Evolutionary conservation across 2,113 vertebrate genomes (phyloP), one percentile per base, ranked within the genome.

Genomic region (Triplophysa dalaica): DNA sequence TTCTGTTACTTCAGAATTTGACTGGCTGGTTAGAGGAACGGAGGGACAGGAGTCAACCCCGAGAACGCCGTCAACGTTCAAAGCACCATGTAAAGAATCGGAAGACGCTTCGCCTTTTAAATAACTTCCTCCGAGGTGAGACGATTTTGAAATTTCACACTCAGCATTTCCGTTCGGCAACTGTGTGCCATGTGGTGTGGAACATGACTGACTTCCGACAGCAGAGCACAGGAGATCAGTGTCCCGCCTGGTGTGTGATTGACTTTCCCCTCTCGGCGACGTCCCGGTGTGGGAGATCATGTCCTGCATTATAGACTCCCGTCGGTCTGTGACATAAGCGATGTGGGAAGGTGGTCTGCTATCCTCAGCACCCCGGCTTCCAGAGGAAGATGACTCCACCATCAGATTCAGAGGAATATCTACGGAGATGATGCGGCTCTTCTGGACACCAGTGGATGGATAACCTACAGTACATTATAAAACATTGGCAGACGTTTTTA

Each of bases 381-480:
- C 66, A 38, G 70, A 48, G 12, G 78, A 77, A 52, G 61, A 67
- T 48, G 81, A 80, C 80, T 83, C 87, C 66, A 84, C 85, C 87
- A 83, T 86, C 52, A 85, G 75, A 79, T 66, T 48, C 19, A 41
- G 72, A 22, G 63, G 33, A 50, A 70, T 82, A 75, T 74, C 79
- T 52, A 58, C 67, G 43, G 33, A 54, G 79, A 64, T 73, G 38
- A 43, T 26, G 41, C 48, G 17, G n/a, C 72, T 64, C 22, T 58
- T 22, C 10, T 62, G 9, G 26, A 33, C 11, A 12, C 45, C 12
- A 3, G 8, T 33, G 60, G 73, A 41, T 50, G 73, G 24, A 65
- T 52, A 65, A 52, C 75, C 75, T 77, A 48, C 8, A 63, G 33
- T 16, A 38, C 22, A 29, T 26, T 8, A 19, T 26, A 65, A 24